Conservation (phyloP, 1,140 invertebrate genomes). For the Ganaspis sp. region DNA sequence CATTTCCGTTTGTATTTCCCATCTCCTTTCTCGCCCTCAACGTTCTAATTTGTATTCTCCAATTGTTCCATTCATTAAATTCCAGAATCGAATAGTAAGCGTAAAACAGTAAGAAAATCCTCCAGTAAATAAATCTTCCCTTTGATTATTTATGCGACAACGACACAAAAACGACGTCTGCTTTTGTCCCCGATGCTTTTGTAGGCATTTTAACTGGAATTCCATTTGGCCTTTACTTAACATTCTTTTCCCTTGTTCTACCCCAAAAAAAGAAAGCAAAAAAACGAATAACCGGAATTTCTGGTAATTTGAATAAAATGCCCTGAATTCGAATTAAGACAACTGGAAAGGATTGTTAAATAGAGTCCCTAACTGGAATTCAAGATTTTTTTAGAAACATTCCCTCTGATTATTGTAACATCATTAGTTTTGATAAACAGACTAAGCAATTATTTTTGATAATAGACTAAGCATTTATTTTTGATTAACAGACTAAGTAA, state of each 20-base stretch:
- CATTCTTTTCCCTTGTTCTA: constrained; percentile 3
- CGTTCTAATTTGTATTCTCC: constrained; percentile 13
- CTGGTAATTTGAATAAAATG: neutral
- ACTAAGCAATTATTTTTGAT: too few relatives aligned
- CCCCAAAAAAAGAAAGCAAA: neutral
- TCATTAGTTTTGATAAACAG: too few relatives aligned
- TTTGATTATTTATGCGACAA: constrained; percentile 14
- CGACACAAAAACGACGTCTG: neutral
- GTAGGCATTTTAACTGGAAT: constrained; percentile 13
- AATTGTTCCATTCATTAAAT: constrained; percentile 14
- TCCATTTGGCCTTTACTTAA: constrained; percentile 13
- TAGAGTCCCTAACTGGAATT: neutral
- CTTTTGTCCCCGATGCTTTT: neutral
- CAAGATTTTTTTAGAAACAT: neutral
- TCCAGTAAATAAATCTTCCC: neutral
- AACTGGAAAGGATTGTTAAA: neutral
- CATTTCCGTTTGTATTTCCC: constrained; percentile 43
- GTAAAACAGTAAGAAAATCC: neutral
- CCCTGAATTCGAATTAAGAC: neutral
- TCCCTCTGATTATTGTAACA: too few relatives aligned
- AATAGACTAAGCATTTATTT: too few relatives aligned
- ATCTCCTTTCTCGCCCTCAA: constrained; percentile 34
- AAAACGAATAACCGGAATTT: neutral
- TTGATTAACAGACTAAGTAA: too few relatives aligned
- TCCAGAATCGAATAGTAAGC: neutral